Evolutionary conservation across 2,113 vertebrate species (phyloP).

Genomic region (Rhodinocichla rosea): DNA sequence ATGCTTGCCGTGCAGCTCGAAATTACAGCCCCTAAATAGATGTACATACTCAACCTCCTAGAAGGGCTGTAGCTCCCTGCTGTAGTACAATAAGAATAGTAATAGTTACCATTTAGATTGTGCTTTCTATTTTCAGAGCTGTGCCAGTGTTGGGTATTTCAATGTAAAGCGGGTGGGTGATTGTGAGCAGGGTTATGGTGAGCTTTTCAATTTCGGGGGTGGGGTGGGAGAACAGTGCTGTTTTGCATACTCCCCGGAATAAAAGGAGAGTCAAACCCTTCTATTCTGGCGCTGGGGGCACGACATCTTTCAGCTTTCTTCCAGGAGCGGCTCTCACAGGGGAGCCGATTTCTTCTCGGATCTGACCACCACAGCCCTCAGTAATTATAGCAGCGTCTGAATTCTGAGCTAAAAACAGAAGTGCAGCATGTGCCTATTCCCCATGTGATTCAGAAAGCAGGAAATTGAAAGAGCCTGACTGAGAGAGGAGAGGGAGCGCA

Average conservation of each 20-base stretch:
- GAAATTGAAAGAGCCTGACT: conserved; percentile 48
- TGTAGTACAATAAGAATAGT: conserved; percentile 3
- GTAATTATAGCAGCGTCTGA: conserved; percentile 59
- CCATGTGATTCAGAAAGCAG: conserved; percentile 41
- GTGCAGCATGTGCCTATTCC: conserved; percentile 46
- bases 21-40: conserved; percentile 7
- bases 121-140: conserved; percentile 34
- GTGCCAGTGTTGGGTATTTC: not conserved
- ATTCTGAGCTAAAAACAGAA: conserved; percentile 56
- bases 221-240: not conserved
- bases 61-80: conserved; percentile 1
- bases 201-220: not conserved
- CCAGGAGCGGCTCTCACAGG: not conserved
- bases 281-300: not conserved
- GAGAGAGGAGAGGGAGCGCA: not conserved
- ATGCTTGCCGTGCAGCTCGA: not conserved
- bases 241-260: not conserved
- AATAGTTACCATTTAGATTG: not conserved
- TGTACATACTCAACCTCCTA: conserved; percentile 1
- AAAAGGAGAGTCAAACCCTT: not conserved
- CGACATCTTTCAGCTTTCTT: conserved; percentile 3
- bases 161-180: not conserved
- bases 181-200: not conserved
- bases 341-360: conserved; percentile 14
- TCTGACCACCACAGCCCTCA: conserved; percentile 37